Evolutionary conservation across 2,888 invertebrate species (phyloP), one percentile per base, ranked within the genome.

Genomic region (Euplagia quadripunctaria): DNA sequence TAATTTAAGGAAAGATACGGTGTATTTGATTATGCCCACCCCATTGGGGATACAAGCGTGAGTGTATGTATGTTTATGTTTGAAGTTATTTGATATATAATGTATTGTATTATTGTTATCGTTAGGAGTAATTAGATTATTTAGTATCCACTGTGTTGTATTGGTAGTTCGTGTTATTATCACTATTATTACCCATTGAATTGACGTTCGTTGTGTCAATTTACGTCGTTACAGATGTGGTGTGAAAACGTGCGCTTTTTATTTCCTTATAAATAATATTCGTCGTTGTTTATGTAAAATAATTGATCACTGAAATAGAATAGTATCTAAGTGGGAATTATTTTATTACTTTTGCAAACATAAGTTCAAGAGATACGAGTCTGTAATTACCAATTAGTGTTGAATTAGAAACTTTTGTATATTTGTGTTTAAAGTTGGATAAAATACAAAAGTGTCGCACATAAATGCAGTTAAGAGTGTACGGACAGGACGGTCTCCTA

Each of bases 181-280:
- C 4, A 11, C 20, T 51, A 66, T 41, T 66, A 51, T 51, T 66
- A 51, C 9, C 20, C 41, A 14, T 11, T 46, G 9, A 66, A 49
- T 66, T 31, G 12, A 6, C 31, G 49, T 66, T 16, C 31, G 5
- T 5, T 41, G 11, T 66, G 49, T 41, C 66, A 66, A 66, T 66
- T 66, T 41, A 16, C 17, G 6, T 17, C 11, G 16, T 51, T 51
- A 51, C 8, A 16, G 14, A 1, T 11, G 17, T 11, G 51, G 66
- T 66, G 51, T 17, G 66, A 41, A 66, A 66, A 51, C 66, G 66
- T 51, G 66, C 31, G 14, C 14, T 61, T 58, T 43, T 61, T 61
- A 61, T 31, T 61, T 14, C 61, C 14, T 12, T 61, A 61, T 12
- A 14, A 31, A 31, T 31, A 14, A 61, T 61, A 61, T 20, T 58